phyloP scores from a whole-genome alignment of 2,113 vertebrate genomes.

The Syngnathus typhle region DNA sequence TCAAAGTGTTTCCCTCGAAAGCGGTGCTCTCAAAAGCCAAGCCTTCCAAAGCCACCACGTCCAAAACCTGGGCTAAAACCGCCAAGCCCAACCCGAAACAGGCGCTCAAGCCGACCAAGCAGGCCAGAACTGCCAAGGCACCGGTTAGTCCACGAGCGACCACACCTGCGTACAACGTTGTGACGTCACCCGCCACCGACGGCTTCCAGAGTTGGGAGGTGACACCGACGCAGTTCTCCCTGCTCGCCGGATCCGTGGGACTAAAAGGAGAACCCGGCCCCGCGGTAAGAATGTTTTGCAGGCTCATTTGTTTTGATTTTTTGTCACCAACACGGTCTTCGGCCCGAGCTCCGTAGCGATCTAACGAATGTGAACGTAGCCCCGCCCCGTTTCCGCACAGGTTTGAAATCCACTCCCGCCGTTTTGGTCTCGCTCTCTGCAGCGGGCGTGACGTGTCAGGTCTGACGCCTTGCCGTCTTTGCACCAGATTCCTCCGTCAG shows the following conservation, averaged over 20 bases:
- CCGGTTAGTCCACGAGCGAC: conserved; percentile 50
- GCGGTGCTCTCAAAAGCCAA: conserved; percentile 40
- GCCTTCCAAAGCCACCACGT: conserved; percentile 44
- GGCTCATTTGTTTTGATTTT: conserved; percentile 8
- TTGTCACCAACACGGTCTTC: too few species aligned
- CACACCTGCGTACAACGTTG: conserved; percentile 52
- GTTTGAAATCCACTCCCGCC: conserved; percentile 20
- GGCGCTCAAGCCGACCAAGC: conserved; percentile 47
- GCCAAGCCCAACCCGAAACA: conserved; percentile 43
- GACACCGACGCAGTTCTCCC: conserved; percentile 74
- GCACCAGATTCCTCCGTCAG: conserved; percentile 63
- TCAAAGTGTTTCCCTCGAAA: conserved; percentile 48
- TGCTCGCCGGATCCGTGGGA: conserved; percentile 74
- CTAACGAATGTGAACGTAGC: conserved; percentile 9
- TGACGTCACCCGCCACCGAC: conserved; percentile 70
- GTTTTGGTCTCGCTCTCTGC: conserved; percentile 22
- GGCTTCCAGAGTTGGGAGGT: conserved; percentile 75
- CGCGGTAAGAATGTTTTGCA: conserved; percentile 68
- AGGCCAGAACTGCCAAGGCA: conserved; percentile 41
- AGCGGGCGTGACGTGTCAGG: conserved; percentile 49
- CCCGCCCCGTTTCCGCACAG: conserved; percentile 19
- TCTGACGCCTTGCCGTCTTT: conserved; percentile 59
- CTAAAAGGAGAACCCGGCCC: conserved; percentile 83
- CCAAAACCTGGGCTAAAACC: conserved; percentile 49
- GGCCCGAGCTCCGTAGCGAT: neutral